A percentile compares a stretch with the other conserved stretches of the same genome.
phyloP scores from a whole-genome alignment of 2,888 invertebrate species.

The Saturnia pavonia region DNA sequence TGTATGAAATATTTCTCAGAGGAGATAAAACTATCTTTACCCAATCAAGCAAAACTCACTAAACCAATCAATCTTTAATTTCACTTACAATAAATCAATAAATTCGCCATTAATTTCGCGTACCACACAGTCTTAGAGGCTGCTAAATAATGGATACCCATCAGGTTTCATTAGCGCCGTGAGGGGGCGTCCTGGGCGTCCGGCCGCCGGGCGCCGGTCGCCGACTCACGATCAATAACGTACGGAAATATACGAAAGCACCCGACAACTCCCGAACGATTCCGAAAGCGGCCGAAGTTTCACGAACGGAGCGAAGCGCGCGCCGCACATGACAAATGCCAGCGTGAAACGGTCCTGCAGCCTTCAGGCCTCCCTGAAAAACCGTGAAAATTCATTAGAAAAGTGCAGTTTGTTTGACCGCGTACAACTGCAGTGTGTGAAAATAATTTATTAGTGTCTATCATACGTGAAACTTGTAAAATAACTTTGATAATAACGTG shows the following conservation, averaged over 20 bases:
- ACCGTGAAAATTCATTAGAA: conserved; percentile 52
- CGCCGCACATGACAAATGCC: conserved; percentile 76
- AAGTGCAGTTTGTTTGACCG: conserved; percentile 45
- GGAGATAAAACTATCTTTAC: conserved; percentile 37
- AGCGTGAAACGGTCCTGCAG: conserved; percentile 69
- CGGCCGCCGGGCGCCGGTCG: conserved; percentile 69
- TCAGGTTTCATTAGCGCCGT: conserved; percentile 73
- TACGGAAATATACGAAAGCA: conserved; percentile 38
- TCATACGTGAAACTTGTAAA: conserved; percentile 39
- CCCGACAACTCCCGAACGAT: conserved; percentile 46
- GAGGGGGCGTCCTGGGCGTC: conserved; percentile 75
- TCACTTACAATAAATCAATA: conserved; percentile 76
- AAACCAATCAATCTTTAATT: conserved; percentile 72
- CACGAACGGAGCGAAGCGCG: conserved; percentile 47
- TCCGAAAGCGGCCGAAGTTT: conserved; percentile 43
- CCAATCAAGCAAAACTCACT: conserved; percentile 44
- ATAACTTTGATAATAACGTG: conserved; percentile 53
- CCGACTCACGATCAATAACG: conserved; percentile 61
- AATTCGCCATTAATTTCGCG: conserved; percentile 76
- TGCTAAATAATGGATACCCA: conserved; percentile 78
- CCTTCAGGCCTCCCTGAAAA: conserved; percentile 73
- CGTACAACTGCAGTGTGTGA: conserved; percentile 40
- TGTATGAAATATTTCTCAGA: conserved; percentile 22
- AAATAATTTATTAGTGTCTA: conserved; percentile 47
- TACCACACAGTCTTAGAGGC: conserved; percentile 66